Evolutionary conservation across 2,113 vertebrate genomes (phyloP).

Genomic region (Phyllostomus hastatus): DNA sequence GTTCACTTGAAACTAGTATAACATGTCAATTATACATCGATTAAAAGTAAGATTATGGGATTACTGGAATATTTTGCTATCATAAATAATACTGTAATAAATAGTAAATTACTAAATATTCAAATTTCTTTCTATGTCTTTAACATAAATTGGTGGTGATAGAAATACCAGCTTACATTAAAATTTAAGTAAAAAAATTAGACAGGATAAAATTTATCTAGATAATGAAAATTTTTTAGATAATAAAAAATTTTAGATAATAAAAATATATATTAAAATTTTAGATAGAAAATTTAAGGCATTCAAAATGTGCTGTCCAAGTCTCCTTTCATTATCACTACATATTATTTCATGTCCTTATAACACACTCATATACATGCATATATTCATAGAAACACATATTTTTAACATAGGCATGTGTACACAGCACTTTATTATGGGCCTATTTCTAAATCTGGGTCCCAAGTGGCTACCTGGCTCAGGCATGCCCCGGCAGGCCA

Average conservation of each 20-base stretch:
- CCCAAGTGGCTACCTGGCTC: background rate
- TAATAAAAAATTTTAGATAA: too few relatives aligned
- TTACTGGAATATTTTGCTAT: background rate
- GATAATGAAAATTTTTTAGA: too few relatives aligned
- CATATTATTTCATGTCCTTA: background rate
- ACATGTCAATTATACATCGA: background rate
- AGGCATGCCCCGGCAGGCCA: constrained; percentile 2
- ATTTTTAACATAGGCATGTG: background rate
- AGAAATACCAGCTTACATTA: background rate
- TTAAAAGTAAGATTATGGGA: background rate
- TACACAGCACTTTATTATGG: background rate
- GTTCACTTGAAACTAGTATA: background rate
- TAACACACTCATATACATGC: background rate
- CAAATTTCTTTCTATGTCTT: background rate
- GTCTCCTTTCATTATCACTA: background rate
- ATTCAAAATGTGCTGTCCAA: background rate
- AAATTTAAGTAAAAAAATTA: too few relatives aligned
- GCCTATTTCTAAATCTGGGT: background rate
- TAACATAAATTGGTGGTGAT: background rate
- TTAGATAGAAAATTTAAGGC: background rate
- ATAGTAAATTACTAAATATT: background rate
- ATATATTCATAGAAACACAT: background rate
- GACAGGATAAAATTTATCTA: too few relatives aligned
- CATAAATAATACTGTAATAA: background rate
- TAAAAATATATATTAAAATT: too few relatives aligned